Conservation (phyloP, 2,113 vertebrate species). For the Physeter macrocephalus region DNA sequence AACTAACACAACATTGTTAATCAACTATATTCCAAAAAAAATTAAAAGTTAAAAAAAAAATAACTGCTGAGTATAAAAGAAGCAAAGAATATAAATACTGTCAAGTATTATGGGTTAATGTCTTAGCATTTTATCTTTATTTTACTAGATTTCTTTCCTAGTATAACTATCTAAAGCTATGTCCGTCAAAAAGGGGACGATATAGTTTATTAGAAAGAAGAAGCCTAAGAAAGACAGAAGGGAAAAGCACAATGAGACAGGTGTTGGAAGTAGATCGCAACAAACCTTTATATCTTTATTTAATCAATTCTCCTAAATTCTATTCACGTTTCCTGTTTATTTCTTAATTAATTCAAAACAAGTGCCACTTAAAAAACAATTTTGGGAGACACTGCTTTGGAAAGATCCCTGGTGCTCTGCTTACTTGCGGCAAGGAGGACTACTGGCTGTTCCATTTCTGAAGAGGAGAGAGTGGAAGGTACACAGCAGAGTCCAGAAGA, state of each 20-base stretch:
- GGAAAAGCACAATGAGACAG: background rate
- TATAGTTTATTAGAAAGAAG: background rate
- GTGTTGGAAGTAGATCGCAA: background rate
- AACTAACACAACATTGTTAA: background rate
- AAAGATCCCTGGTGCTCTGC: no score
- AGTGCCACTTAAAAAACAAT: background rate
- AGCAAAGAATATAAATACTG: background rate
- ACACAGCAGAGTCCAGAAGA: no score
- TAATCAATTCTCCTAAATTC: background rate
- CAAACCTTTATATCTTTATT: background rate
- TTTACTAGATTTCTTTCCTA: background rate
- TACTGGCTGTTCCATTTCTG: no score
- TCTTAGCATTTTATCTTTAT: background rate
- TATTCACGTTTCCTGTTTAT: background rate
- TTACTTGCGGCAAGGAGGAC: no score
- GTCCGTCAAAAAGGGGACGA: background rate
- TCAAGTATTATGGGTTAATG: background rate
- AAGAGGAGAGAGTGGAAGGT: no score
- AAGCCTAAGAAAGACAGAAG: background rate
- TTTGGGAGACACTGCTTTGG: no score
- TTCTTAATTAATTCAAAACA: slow-evolving; percentile 11
- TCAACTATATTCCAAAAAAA: background rate
- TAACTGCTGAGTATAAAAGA: background rate
- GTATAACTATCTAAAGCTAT: background rate
- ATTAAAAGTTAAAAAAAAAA: background rate